Percentiles rank a stretch among this genome's conserved stretches.
Conservation (phyloP, 2,888 invertebrate species). For the Globia sparganii region DNA sequence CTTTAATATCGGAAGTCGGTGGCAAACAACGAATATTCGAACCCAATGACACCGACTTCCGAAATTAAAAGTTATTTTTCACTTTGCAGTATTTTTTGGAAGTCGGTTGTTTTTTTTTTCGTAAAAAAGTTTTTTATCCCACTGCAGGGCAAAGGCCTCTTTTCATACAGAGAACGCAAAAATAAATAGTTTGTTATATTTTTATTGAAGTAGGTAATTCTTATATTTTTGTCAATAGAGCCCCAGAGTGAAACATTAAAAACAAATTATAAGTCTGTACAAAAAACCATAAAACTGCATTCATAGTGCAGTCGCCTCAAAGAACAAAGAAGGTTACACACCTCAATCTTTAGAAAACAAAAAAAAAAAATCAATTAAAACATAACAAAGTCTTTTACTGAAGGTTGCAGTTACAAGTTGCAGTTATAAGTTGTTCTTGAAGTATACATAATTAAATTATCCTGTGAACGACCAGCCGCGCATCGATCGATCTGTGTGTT, state of each 20-base stretch:
- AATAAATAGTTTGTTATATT: background rate
- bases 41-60: no score
- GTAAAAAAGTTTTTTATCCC: no score
- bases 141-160: no score
- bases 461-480: slow-evolving; percentile 5
- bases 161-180: no score
- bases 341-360: background rate
- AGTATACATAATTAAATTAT: slow-evolving; percentile 52
- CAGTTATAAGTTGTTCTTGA: slow-evolving; percentile 30
- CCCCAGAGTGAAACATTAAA: background rate
- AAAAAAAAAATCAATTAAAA: slow-evolving; percentile 20
- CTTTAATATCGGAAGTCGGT: no score
- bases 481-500: slow-evolving; percentile 43
- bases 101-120: no score
- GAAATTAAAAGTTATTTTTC: no score
- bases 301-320: background rate
- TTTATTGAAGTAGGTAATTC: background rate
- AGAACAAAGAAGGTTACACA: background rate
- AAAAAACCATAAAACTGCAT: background rate
- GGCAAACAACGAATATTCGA: no score
- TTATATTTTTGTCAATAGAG: background rate
- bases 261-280: no score
- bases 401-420: slow-evolving; percentile 34
- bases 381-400: background rate
- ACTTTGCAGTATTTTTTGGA: no score